Percentiles rank a stretch among this genome's conserved stretches.
Evolutionary conservation across 2,113 vertebrate species (phyloP).

Genomic region (cat (Felis catus)): DNA sequence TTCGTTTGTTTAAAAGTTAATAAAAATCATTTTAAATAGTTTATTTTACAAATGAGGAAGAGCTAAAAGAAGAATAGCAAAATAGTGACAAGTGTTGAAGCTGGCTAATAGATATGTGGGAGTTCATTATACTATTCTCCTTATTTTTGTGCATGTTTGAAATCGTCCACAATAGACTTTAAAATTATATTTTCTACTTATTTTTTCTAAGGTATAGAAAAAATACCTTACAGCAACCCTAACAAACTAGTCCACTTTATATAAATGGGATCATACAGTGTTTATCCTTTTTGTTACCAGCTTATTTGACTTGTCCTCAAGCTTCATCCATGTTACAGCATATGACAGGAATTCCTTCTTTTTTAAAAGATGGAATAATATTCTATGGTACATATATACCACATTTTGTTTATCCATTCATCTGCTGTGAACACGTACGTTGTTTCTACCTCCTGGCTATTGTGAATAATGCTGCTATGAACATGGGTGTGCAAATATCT

Average conservation of each 20-base stretch:
- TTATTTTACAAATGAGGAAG: not conserved
- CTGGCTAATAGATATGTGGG: not conserved
- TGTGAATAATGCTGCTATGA: not conserved
- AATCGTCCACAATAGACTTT: not conserved
- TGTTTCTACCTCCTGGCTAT: not conserved
- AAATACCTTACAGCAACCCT: not conserved
- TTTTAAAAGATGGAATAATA: not conserved
- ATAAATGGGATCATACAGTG: not conserved
- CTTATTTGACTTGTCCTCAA: not conserved
- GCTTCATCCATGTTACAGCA: not conserved
- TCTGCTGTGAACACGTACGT: not conserved
- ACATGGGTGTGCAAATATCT: not conserved
- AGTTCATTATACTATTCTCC: not conserved
- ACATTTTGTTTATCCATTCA: not conserved
- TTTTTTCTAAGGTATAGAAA: not conserved
- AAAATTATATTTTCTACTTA: not conserved
- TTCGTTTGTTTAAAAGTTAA: not conserved
- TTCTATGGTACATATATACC: not conserved
- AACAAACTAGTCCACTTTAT: not conserved
- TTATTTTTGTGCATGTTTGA: not conserved
- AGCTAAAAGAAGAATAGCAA: not conserved
- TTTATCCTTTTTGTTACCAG: not conserved
- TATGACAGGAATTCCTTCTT: not conserved
- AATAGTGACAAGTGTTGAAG: not conserved
- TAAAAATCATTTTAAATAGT: not conserved